Base-by-base conservation (phyloP, 1,140 invertebrate species). In the Coelopa frigida region DNA sequence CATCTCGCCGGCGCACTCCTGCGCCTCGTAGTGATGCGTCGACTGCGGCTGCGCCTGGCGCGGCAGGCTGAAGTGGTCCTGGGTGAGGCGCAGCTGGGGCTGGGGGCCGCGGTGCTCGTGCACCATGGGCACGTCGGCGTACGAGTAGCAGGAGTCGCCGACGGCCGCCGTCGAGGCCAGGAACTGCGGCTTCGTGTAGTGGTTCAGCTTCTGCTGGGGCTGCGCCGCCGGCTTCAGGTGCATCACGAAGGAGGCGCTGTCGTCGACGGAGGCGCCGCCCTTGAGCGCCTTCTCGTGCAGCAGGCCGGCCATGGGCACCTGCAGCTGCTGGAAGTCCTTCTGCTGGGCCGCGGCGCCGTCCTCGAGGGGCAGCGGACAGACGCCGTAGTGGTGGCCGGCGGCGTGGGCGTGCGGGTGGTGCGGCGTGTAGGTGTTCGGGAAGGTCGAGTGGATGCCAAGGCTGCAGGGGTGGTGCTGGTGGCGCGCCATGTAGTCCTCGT, bases 401-500 rank as follows among this genome's bases (percentile, higher is more conserved):
- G 61, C 75, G 73, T 20, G 8, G 42, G 20, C 33, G 15, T 12
- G 14, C 57, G 62, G 75, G 24, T 66, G 62, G 32, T 68, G 57
- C 0, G 59, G 78, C 47, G 58, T 64, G 40, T 74, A 60, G 72
- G 71, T 60, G 75, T 72, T 67, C 63, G 71, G 37, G 56, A 75
- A 57, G 70, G 77, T 65, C 61, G 77, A 62, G 54, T 76, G 70
- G 59, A 72, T 61, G 71, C 72, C 54, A 75, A 76, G 64, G 49
- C 75, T 74, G 60, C 79, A 77, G 49, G 77, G 75, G 51, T 65
- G 62, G 39, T 78, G 75, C 46, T 75, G 75, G 44, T 76, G 73
- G 43, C 63, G 55, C n/a, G 85, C 80, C 59, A 85, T 86, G 67
- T 86, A 87, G 48, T 89, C 87, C 57, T 89, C 87, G n/a, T 87